Conservation (phyloP, 2,888 invertebrate species). For the Drosophila rellima region DNA sequence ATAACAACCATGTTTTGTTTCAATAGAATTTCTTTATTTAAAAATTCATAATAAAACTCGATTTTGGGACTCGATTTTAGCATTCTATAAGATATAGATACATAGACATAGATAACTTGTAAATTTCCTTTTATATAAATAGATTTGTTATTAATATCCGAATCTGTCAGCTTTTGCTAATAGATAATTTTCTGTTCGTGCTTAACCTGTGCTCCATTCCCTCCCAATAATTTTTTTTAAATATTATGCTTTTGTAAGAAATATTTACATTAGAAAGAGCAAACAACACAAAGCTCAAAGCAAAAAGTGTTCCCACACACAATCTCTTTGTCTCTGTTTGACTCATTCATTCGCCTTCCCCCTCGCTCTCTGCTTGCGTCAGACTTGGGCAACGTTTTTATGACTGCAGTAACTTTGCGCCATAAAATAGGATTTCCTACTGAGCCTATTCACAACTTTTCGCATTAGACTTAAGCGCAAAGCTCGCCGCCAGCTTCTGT, state of each 20-base stretch:
- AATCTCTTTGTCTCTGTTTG: neutral
- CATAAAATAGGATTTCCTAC: slow-evolving; percentile 82
- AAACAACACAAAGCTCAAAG: slow-evolving; percentile 42
- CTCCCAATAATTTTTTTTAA: neutral
- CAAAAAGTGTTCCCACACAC: slow-evolving; percentile 18
- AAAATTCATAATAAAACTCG: neutral
- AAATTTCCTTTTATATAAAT: neutral
- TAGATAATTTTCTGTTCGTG: neutral
- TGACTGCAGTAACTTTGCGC: slow-evolving; percentile 80
- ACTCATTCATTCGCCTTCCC: neutral
- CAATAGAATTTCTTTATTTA: neutral
- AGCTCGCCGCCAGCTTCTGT: slow-evolving; percentile 69
- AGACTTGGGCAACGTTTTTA: slow-evolving; percentile 69
- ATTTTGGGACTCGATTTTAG: neutral
- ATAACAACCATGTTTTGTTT: too few species aligned
- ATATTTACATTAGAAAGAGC: slow-evolving; percentile 48
- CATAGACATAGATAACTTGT: too few species aligned
- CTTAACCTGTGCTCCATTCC: neutral
- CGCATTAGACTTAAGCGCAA: slow-evolving; percentile 82
- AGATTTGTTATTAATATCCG: neutral
- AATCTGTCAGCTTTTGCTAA: neutral
- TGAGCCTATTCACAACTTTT: slow-evolving; percentile 82
- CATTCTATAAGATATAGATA: neutral
- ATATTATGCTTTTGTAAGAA: slow-evolving; percentile 8
- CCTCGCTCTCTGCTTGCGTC: neutral